Conservation (phyloP, 2,888 invertebrate genomes). For the Nomada fabriciana region DNA sequence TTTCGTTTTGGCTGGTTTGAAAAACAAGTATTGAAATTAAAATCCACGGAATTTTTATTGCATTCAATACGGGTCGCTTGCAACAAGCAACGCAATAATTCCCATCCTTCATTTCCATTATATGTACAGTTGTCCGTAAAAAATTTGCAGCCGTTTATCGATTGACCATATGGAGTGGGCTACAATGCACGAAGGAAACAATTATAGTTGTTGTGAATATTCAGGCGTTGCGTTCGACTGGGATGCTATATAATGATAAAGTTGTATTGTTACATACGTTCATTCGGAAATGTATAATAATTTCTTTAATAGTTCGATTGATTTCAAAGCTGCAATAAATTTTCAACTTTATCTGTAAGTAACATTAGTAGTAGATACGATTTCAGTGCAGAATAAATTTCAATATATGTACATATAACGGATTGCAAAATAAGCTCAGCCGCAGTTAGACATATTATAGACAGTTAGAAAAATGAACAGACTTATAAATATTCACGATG, state of each 20-base stretch:
- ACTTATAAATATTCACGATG: too few relatives aligned
- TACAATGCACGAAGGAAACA: neutral
- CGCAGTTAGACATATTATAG: too few relatives aligned
- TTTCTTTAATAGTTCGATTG: too few relatives aligned
- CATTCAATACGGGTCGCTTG: neutral
- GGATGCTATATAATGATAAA: neutral
- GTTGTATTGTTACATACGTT: too few relatives aligned
- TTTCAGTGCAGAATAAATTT: too few relatives aligned
- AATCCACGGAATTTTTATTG: neutral
- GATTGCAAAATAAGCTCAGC: too few relatives aligned
- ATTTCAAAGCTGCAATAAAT: too few relatives aligned
- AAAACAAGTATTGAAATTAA: neutral
- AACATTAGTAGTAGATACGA: too few relatives aligned
- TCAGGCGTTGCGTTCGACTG: neutral
- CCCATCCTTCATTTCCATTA: constrained; percentile 25
- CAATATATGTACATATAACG: too few relatives aligned
- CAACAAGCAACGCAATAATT: constrained; percentile 51
- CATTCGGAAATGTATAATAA: too few relatives aligned
- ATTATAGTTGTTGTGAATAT: neutral
- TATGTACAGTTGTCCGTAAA: constrained; percentile 29
- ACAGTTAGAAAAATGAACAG: too few relatives aligned
- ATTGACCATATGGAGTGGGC: constrained; percentile 41
- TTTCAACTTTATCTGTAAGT: too few relatives aligned
- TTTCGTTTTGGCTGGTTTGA: neutral
- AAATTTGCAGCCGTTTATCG: constrained; percentile 50